A percentile compares a stretch with the other conserved stretches of the same genome.
These are phyloP conservation scores for Lasioglossum zephyrum DNA, from an alignment of 2,888 invertebrate genomes.

Conservation along the genomic window DNA sequence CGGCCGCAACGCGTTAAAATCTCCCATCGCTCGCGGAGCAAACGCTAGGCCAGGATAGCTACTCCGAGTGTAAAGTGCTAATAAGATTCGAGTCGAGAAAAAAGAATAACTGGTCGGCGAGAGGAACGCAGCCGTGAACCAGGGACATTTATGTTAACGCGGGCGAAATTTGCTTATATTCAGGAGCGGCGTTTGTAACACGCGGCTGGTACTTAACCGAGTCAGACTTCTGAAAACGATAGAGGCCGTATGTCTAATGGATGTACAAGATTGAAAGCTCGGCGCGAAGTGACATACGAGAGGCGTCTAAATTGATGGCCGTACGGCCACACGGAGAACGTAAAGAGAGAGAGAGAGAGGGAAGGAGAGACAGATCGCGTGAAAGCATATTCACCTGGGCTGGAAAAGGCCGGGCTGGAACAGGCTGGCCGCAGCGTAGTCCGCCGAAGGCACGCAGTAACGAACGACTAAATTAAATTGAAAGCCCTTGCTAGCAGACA, in stretches of 20 bases:
- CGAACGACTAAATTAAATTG: slow-evolving; percentile 76
- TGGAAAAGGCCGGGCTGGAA: slow-evolving; percentile 24
- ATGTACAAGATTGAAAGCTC: slow-evolving; percentile 52
- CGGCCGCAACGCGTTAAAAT: background rate
- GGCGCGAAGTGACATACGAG: slow-evolving; percentile 49
- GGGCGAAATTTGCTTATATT: background rate
- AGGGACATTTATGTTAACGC: background rate
- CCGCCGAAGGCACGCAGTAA: slow-evolving; percentile 60
- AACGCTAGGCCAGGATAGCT: background rate
- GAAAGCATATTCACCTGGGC: slow-evolving; percentile 46
- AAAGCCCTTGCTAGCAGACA: slow-evolving; percentile 68
- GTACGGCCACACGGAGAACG: slow-evolving; percentile 18
- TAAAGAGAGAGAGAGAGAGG: background rate
- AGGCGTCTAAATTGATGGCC: slow-evolving; percentile 60
- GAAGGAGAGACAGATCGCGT: slow-evolving; percentile 30
- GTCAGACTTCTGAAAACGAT: slow-evolving; percentile 35
- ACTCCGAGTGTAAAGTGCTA: background rate
- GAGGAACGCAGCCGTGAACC: background rate
- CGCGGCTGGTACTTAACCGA: slow-evolving; percentile 39
- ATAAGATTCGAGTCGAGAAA: background rate
- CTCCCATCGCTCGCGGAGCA: background rate
- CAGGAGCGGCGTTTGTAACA: background rate
- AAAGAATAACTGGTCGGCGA: background rate
- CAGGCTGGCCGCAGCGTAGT: slow-evolving; percentile 35
- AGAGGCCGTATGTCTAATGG: slow-evolving; percentile 37